Base-by-base conservation (phyloP, 2,113 vertebrate species). In the Colius striatus region DNA sequence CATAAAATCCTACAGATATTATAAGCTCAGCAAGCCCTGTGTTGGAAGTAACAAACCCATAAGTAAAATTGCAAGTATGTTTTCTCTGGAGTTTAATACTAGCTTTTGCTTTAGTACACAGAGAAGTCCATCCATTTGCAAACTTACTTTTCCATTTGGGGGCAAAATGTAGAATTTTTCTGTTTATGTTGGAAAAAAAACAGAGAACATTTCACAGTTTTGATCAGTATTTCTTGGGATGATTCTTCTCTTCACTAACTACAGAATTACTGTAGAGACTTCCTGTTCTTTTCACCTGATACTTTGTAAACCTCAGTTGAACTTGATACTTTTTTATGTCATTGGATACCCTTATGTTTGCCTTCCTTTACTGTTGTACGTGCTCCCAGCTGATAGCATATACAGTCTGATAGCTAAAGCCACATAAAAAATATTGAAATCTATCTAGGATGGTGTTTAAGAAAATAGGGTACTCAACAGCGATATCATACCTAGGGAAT, bases 1-100 rank as follows among this genome's bases (percentile, higher is more conserved):
- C 93, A 96, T 91, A 81, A 90, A 94, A 97, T 93, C 82, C 84
- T 68, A 60, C 93, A 93, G 92, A 95, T 87, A 70, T n/a, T 70
- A 55, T 23, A 88, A 92, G 72, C 70, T 92, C 85, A 92, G 85
- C 65, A 78, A 84, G 61, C 76, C 82, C 50, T 95, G 90, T 95
- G 55, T 86, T 97, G 79, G 36, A 87, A 75, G 38, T 77, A 95
- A 53, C 87, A 77, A 86, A 84, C 62, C 29, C 71, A 54, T 94
- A 90, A 95, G 87, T 85, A 86, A 88, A 83, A 77, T 70, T 41
- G 38, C 79, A 90, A 87, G 18, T 92, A 16, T 76, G 18, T 84
- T 62, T 96, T 80, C 48, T 74, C 26, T 87, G 32, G 38, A 85
- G 38, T 80, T 87, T 58, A 87, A 27, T 77, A 45, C 43, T 41